phyloP scores from a whole-genome alignment of 2,113 vertebrate species.

The Hystrix brachyura region DNA sequence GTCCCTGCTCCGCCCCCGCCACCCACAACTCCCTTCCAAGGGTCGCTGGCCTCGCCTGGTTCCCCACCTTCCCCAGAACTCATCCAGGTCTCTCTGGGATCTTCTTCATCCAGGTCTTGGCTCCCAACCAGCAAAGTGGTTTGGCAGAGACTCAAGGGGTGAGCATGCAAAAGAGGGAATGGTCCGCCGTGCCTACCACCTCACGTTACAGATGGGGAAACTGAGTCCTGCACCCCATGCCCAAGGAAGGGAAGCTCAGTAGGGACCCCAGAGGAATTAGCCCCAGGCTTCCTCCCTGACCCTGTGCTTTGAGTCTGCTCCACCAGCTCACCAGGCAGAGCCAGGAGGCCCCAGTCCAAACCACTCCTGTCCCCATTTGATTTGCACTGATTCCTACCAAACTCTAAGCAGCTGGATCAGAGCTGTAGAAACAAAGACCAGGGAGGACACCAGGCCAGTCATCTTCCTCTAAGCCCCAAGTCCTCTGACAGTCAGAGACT shows the following conservation, averaged over 20 bases:
- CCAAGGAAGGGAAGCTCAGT: neutral
- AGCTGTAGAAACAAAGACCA: too few species aligned
- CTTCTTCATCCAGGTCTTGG: neutral
- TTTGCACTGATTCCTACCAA: too few species aligned
- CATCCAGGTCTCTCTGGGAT: neutral
- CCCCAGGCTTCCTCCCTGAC: rapidly evolving
- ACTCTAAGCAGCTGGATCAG: rapidly evolving
- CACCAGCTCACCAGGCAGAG: rapidly evolving
- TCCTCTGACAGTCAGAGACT: neutral
- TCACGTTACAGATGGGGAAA: rapidly evolving
- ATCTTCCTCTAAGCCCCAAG: rapidly evolving
- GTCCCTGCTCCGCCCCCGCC: rapidly evolving
- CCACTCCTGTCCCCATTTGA: rapidly evolving
- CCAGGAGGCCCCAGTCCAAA: neutral
- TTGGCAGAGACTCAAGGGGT: neutral
- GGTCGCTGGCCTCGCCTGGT: rapidly evolving
- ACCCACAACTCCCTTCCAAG: rapidly evolving
- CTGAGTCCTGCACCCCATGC: rapidly evolving
- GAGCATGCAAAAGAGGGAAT: rapidly evolving
- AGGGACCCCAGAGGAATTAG: neutral
- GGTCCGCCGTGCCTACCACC: too few species aligned
- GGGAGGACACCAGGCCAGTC: rapidly evolving
- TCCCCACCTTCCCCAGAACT: rapidly evolving
- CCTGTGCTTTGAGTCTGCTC: too few species aligned
- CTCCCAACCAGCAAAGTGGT: neutral